Conservation (phyloP, 1,140 invertebrate species). For the Procambarus clarkii region DNA sequence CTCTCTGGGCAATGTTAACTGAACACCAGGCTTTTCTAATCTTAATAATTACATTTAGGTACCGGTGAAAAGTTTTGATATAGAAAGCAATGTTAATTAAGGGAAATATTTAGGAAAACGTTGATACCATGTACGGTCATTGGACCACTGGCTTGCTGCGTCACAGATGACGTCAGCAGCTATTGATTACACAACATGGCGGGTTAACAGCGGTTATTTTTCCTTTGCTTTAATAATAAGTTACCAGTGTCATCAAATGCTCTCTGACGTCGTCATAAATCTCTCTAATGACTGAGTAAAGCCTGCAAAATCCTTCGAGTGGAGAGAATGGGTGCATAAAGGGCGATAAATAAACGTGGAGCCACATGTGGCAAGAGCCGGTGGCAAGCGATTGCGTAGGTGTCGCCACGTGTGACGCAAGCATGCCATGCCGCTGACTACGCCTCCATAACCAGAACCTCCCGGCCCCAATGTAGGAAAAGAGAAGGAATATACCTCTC, state of each 20-base stretch:
- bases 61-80: too few species aligned
- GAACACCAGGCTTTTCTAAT: too few species aligned
- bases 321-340: too few species aligned
- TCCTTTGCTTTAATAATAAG: neutral
- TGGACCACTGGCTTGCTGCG: neutral
- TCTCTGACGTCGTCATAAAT: too few species aligned
- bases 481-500: neutral
- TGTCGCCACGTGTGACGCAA: conserved; percentile 20
- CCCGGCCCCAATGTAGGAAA: neutral
- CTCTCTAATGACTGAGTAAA: too few species aligned
- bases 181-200: conserved; percentile 28
- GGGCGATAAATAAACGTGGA: too few species aligned
- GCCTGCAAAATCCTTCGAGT: too few species aligned
- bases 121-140: conserved; percentile 2
- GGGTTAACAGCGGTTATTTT: neutral
- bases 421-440: conserved; percentile 19
- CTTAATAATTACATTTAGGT: too few species aligned
- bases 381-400: neutral
- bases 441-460: neutral
- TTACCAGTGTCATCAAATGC: neutral
- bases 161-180: conserved; percentile 26
- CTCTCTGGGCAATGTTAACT: too few species aligned
- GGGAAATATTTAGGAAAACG: neutral
- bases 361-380: too few species aligned
- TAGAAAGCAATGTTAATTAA: neutral